Percentiles rank a stretch among this genome's conserved stretches.
Evolutionary conservation across 2,797 vertebrate species (phyloP).

Genomic region (Tapera naevia): DNA sequence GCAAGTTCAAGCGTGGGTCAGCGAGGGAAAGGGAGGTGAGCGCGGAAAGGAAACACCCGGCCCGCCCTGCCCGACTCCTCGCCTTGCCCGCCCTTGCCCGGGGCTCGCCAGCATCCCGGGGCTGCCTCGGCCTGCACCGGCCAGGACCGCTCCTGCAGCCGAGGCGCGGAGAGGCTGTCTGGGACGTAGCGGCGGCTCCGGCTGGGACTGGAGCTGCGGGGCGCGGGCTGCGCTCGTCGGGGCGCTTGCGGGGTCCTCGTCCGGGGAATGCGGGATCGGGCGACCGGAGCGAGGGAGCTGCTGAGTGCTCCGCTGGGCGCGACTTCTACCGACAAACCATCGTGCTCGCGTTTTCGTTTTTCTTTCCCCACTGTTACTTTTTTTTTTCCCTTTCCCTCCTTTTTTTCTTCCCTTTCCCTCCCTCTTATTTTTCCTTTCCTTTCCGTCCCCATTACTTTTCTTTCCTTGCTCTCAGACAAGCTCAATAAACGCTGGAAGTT

Average conservation of each 20-base stretch:
- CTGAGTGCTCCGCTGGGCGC: neutral
- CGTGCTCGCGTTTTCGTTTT: no score
- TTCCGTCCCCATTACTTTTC: neutral
- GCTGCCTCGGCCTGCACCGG: neutral
- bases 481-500: neutral
- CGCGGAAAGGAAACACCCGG: slow-evolving; percentile 75
- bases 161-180: neutral
- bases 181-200: no score
- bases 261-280: no score
- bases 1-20: slow-evolving; percentile 90
- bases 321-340: neutral
- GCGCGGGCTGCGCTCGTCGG: no score
- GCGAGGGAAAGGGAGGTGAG: slow-evolving; percentile 76
- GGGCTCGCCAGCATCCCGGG: neutral
- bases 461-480: neutral
- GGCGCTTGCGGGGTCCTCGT: no score
- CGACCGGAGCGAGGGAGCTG: no score
- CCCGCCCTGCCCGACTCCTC: neutral
- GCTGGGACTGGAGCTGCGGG: no score
- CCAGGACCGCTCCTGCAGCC: neutral
- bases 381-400: no score
- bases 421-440: neutral
- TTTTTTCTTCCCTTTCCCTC: accelerated
- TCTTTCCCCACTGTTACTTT: no score
- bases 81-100: neutral